These are phyloP conservation scores for Leptarthrus brevirostris DNA, from an alignment of 2,888 invertebrate genomes.

Conservation along the genomic window DNA sequence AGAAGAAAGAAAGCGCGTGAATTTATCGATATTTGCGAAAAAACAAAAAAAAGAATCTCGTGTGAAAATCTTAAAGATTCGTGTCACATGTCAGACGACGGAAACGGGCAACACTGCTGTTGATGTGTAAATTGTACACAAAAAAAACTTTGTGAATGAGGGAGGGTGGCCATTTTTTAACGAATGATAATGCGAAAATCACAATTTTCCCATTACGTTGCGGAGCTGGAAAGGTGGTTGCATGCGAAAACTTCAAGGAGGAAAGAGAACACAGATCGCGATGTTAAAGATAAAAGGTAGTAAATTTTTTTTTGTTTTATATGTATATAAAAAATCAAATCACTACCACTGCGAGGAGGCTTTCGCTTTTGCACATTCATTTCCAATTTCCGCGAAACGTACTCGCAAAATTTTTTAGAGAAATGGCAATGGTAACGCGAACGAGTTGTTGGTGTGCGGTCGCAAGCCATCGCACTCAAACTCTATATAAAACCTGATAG, in stretches of 20 bases:
- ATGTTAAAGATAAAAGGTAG: slow-evolving; percentile 5
- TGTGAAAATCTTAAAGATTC: slow-evolving; percentile 20
- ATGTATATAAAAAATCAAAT: not conserved
- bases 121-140: not conserved
- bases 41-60: not conserved
- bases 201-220: slow-evolving; percentile 15
- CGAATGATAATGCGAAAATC: slow-evolving; percentile 26
- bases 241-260: not conserved
- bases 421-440: not conserved
- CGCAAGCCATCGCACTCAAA: too few relatives aligned
- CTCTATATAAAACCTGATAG: too few relatives aligned
- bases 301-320: not conserved
- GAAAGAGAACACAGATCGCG: not conserved
- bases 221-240: slow-evolving; percentile 9
- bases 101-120: too few relatives aligned
- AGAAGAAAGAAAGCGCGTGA: slow-evolving; percentile 11
- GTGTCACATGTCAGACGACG: slow-evolving; percentile 10
- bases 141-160: slow-evolving; percentile 2
- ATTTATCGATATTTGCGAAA: not conserved
- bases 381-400: slow-evolving; percentile 26
- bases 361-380: not conserved
- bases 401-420: too few relatives aligned
- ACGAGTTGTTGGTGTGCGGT: too few relatives aligned
- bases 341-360: not conserved
- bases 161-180: slow-evolving; percentile 43